Conservation (phyloP, 1,140 invertebrate species). For the Solenopsis fugax region DNA sequence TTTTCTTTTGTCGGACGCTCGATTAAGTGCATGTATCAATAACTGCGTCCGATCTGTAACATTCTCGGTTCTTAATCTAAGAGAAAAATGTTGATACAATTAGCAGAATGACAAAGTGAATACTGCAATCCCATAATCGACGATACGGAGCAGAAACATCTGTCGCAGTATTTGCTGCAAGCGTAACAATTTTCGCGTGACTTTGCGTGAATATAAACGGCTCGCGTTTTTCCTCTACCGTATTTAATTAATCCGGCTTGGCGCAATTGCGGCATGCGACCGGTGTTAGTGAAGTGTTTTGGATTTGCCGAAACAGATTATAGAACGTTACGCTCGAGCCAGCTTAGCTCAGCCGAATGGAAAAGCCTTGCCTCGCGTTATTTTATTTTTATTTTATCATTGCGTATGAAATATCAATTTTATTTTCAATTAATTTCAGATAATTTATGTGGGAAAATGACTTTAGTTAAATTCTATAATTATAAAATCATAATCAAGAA, state of each 20-base stretch:
- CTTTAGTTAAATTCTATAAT: neutral
- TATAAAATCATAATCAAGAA: neutral
- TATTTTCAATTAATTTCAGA: conserved; percentile 1
- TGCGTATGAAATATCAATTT: neutral
- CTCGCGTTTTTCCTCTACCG: conserved; percentile 41
- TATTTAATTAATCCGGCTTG: conserved; percentile 58
- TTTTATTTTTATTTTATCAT: neutral
- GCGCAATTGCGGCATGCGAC: conserved; percentile 58
- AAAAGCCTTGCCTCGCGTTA: conserved; percentile 17
- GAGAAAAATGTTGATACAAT: neutral
- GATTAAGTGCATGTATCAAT: conserved; percentile 18
- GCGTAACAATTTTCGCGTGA: conserved; percentile 47
- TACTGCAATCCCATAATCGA: neutral
- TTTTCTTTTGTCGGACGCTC: neutral
- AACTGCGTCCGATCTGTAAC: neutral
- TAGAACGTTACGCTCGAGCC: conserved; percentile 51
- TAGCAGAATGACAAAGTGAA: neutral
- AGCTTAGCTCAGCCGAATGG: conserved; percentile 38
- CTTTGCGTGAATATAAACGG: conserved; percentile 45
- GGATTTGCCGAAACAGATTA: conserved; percentile 73
- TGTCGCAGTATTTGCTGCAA: conserved; percentile 33
- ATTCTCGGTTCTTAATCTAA: neutral
- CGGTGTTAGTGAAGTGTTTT: conserved; percentile 48
- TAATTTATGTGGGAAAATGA: neutral
- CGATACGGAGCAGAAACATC: conserved; percentile 20